Evolutionary conservation across 2,113 vertebrate species (phyloP).

Genomic region (Kobus ellipsiprymnus): DNA sequence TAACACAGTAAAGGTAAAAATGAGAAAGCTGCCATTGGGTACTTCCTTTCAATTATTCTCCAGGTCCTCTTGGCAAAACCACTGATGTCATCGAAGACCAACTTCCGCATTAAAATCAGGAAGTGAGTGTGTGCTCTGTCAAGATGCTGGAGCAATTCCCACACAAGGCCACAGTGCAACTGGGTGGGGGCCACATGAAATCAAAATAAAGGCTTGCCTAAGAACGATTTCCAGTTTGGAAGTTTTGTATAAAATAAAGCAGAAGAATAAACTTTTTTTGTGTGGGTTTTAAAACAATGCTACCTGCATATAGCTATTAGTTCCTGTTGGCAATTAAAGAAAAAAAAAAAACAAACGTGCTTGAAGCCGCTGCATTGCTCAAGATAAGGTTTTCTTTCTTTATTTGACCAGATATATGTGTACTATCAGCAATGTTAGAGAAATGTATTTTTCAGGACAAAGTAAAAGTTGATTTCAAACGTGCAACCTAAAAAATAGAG

Average conservation of each 20-base stretch:
- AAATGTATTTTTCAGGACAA: not conserved
- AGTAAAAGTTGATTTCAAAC: not conserved
- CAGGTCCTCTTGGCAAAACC: not conserved
- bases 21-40: not conserved
- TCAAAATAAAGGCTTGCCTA: not conserved
- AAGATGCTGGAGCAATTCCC: not conserved
- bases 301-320: not conserved
- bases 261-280: not conserved
- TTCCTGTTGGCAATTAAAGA: not conserved
- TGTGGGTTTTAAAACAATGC: not conserved
- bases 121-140: not conserved
- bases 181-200: not conserved
- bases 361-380: not conserved
- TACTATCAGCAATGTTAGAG: not conserved
- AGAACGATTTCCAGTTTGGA: not conserved
- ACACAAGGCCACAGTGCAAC: not conserved
- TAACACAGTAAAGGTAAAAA: not conserved
- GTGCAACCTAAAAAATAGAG: not conserved
- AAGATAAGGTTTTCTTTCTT: not conserved
- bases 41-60: not conserved
- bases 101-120: slow-evolving; percentile 2
- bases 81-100: not conserved
- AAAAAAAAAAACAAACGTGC: not conserved
- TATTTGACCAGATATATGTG: not conserved
- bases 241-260: not conserved